Base-by-base conservation (phyloP, 2,113 vertebrate species). In the Hippocampus barbouri region DNA sequence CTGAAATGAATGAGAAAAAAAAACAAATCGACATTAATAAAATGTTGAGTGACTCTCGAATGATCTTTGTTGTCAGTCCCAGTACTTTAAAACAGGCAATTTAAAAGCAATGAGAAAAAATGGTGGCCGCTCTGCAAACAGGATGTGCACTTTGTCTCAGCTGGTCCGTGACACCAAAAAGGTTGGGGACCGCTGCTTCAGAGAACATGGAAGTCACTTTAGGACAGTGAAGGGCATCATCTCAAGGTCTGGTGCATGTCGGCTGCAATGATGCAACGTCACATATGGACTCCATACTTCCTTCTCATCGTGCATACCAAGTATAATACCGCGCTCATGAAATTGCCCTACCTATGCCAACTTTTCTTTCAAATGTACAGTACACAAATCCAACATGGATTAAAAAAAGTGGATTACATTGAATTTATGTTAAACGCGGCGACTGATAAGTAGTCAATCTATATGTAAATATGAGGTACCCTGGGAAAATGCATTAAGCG, bases 391-490 rank as follows among this genome's bases (percentile, higher is more conserved):
- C 90, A 90, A 86, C 88, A 89, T 81, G 79, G 81, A 83, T 82
- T 85, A 85, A 87, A 87, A 89, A 66, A 91, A 92, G 90, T 86
- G 84, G 82, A 88, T 86, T 86, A 88, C 84, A 87, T 81, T 85
- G 80, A 91, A 88, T 90, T 83, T 84, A 79, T 87, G 83, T 88
- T 85, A 6, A 86, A 85, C 88, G 88, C 77, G 78, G 76, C 81
- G 73, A 80, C 84, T 88, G 90, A 92, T 92, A 93, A 93, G 92
- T 92, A 92, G 87, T 92, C 92, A 90, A 93, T 93, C 89, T 93
- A 93, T 92, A 93, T 93, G 92, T 92, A 93, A 93, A 93, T 93
- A 93, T 34, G 79, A 79, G 84, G 84, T 83, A 85, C 82, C 79
- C 71, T 85, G 83, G 74, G 2, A 59, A 71, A 89, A 90, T 83